Base-by-base conservation (phyloP, 2,888 invertebrate genomes). In the Candidula unifasciata region DNA sequence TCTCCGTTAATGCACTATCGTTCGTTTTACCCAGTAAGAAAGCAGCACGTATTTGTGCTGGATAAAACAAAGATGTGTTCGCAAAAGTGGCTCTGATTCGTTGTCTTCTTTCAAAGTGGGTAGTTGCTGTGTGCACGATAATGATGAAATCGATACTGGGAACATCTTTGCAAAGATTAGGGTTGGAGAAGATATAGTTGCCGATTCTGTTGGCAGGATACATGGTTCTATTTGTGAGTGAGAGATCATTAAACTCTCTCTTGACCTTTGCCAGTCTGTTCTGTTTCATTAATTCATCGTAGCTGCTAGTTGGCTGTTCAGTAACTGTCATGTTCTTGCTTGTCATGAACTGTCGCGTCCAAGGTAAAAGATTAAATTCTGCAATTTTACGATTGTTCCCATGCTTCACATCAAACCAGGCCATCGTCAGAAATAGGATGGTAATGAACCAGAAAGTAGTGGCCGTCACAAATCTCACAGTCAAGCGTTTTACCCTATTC, bases 1-100 rank as follows among this genome's bases (percentile, higher is more conserved):
- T 68, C 0, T 85, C 81, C 82, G 90, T 90, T 13, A 84, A 27
- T 1, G 80, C 64, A 24, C 24, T 35, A 33, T 87, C 76, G 16
- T 0, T 8, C 5, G 85, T 80, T 24, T 33, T n/a, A 3, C 86
- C 86, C 44, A 87, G 57, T 35, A 87, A 73, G 54, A 87, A 87
- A 24, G 83, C 83, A 64, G 83, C 60, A 21, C 85, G 80, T 10
- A 87, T 66, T 66, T 87, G 74, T 6, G 83, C 82, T 3, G 86
- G 85, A 3, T 57, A 24, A 64, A 85, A 87, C 27, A 78, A 24
- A 33, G 24, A 10, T 16, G 74, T 27, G 0, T 79, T 57, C 24
- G 24, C 81, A 57, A 83, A 81, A 21, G 78, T 83, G 60, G 57
- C 60, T 8, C 86, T 73, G 27, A 87, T 83, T 10, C 71, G 73